Evolutionary conservation across 2,888 invertebrate species (phyloP), one percentile per base, ranked within the genome.

Genomic region (Drosophila imparisetae): DNA sequence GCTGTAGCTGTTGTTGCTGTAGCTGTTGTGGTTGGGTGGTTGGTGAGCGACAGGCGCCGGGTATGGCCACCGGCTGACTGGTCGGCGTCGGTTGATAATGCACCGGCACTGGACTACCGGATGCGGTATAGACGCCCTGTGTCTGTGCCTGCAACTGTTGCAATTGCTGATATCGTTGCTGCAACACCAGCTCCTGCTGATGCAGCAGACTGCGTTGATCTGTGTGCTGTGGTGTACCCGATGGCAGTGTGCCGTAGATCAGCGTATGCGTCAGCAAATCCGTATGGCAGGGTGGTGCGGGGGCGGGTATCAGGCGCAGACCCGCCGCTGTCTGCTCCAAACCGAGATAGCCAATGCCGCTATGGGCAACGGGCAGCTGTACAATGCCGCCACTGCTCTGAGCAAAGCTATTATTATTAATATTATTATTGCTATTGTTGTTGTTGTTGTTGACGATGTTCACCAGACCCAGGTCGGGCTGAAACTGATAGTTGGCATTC

Each of bases 401-500:
- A 27, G 30, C 70, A 24, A 59, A 69, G 24, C 57, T 57, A 30
- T 53, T 70, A 36, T 61, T 77, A 30, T 50, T 66, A 54, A 57
- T 66, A 49, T 40, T 63, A n/a, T 66, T 67, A 38, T 54, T 66
- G 50, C 24, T 48, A 30, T 55, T 82, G 58, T 80, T 84, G 49
- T 75, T 86, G 55, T 75, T 77, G 50, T 86, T 88, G 40, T 86
- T 77, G 66, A 88, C 85, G 92, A 91, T 93, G 90, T 91, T 92
- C 81, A 92, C 92, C 83, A 92, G 90, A 75, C 93, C 92, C 91
- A 92, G 86, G 79, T 93, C 92, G 89, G 92, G 90, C 82, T 92
- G 93, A 92, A 92, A 92, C 92, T 92, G 92, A 91, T 92, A 91
- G 85, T 92, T 93, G 77, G 92, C 86, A 74, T 93, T 93, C 90